Evolutionary conservation across 2,113 vertebrate genomes (phyloP), one percentile per base, ranked within the genome.

Genomic region (Poeciliopsis prolifica): DNA sequence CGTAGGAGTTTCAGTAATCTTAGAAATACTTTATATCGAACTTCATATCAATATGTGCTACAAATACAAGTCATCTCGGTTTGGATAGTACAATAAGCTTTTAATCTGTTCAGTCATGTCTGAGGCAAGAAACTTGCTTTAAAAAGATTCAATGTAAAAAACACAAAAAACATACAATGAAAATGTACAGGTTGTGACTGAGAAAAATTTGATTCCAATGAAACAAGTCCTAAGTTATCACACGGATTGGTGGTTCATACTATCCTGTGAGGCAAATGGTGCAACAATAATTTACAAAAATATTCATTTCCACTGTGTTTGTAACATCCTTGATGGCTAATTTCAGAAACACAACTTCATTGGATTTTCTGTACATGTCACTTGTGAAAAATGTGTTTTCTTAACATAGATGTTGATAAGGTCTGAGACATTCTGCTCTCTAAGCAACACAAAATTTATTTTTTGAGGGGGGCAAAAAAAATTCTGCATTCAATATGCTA

Each of bases 111-210:
- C 86, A 90, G 87, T 90, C 87, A 89, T 68, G 77, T 88, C 83
- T 73, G 82, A 90, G 85, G 86, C 88, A 91, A 92, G 84, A 87
- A 78, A 78, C 89, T 85, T 84, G 77, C 68, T 86, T 92, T 84
- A 84, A 92, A 92, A 93, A 91, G 85, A 84, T 86, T 89, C 44
- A 75, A 91, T 90, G 87, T 91, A 89, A 90, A 93, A 90, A 93
- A 90, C 81, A 93, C 82, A 93, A 86, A 87, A 92, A 72, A 92
- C 92, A 80, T 87, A 93, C 90, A 87, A 85, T 85, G 87, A 87
- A 86, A 66, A 86, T 82, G 70, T 87, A 91, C 91, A 92, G 76
- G 82, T 82, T 68, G 69, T 75, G 72, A 88, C 78, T 24, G 74
- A 79, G 71, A 84, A 79, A 81, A 80, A 79, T 78, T 82, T 82